Evolutionary conservation across 2,113 vertebrate species (phyloP).

Genomic region (Brachypodius melanocephalos): DNA sequence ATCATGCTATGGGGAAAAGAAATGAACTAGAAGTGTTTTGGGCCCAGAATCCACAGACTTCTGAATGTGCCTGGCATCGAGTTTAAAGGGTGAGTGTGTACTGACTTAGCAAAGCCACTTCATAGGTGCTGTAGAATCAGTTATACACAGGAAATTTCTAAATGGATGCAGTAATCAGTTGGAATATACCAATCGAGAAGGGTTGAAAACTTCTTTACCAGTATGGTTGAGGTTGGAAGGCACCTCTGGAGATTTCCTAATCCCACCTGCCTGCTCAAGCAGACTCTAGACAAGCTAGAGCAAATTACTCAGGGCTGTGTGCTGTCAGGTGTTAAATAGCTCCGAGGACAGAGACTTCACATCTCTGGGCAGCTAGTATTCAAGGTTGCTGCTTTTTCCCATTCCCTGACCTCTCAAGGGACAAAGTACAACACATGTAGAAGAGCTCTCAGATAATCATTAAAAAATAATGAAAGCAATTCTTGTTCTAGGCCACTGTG

Average conservation of each 20-base stretch:
- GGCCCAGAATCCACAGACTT: neutral
- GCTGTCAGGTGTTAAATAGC: neutral
- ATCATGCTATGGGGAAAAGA: neutral
- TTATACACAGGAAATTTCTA: neutral
- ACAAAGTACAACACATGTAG: neutral
- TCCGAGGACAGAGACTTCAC: neutral
- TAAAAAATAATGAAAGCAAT: neutral
- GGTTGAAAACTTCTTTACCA: neutral
- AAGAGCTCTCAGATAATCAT: neutral
- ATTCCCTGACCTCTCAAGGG: neutral
- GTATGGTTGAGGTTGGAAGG: neutral
- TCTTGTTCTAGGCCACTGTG: neutral
- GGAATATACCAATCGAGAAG: neutral
- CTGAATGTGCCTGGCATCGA: neutral
- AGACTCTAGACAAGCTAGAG: neutral
- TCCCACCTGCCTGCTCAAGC: neutral
- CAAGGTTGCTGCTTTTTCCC: neutral
- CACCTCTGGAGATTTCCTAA: neutral
- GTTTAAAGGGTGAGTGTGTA: neutral
- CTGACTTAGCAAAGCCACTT: neutral
- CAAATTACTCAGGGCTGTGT: neutral
- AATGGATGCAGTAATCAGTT: neutral
- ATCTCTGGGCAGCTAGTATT: neutral
- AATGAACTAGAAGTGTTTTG: neutral
- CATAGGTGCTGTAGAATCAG: neutral